A percentile compares a stretch with the other conserved stretches of the same genome.
phyloP scores from a whole-genome alignment of 2,797 vertebrate species.

The Sebastes elongatus region DNA sequence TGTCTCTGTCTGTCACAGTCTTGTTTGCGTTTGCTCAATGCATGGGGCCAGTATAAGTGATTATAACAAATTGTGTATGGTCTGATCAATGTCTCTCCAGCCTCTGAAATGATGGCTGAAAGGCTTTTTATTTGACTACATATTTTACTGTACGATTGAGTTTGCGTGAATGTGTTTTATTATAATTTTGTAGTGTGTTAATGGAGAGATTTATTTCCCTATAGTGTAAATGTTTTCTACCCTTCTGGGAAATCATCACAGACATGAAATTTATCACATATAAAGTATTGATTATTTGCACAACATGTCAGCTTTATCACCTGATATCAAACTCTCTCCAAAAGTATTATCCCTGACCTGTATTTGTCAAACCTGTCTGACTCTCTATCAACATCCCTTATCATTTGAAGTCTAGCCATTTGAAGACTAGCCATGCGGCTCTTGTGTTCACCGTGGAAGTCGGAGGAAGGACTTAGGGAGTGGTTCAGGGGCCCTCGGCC shows the following conservation, averaged over 20 bases:
- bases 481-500: conserved; percentile 79
- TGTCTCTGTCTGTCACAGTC: neutral
- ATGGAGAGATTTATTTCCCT: neutral
- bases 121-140: neutral
- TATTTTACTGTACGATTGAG: neutral
- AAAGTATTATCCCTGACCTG: neutral
- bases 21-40: neutral
- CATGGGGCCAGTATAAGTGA: neutral
- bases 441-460: conserved; percentile 52
- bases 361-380: neutral
- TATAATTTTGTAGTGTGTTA: neutral
- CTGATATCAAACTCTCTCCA: neutral
- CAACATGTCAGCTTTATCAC: neutral
- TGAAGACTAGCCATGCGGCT: conserved; percentile 53
- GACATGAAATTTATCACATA: neutral
- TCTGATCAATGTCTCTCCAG: neutral
- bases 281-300: conserved; percentile 4
- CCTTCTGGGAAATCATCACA: neutral
- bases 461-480: conserved; percentile 84
- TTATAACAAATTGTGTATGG: neutral
- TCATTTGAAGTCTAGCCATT: conserved; percentile 55
- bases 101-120: neutral
- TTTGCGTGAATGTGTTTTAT: neutral
- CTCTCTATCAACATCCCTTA: conserved; percentile 37
- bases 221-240: neutral